Evolutionary conservation across 2,113 vertebrate genomes (phyloP).

Genomic region (Willisornis vidua): DNA sequence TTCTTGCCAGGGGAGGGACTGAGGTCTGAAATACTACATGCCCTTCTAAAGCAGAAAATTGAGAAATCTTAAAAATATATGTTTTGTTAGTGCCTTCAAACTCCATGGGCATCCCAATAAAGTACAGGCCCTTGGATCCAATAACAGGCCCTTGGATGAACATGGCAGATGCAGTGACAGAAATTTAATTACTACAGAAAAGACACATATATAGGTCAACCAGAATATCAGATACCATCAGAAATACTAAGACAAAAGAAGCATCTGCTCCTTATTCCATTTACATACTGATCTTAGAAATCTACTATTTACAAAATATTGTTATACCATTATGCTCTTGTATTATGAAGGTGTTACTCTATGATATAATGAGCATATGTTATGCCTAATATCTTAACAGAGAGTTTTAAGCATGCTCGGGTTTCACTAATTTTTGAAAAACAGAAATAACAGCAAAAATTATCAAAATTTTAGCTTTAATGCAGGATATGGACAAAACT

Average conservation of each 20-base stretch:
- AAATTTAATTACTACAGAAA: not conserved
- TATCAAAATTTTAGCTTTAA: not conserved
- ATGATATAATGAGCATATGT: not conserved
- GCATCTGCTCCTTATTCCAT: not conserved
- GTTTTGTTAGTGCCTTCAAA: not conserved
- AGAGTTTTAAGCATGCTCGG: not conserved
- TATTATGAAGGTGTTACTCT: not conserved
- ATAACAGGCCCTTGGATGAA: not conserved
- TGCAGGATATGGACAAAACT: not conserved
- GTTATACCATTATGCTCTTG: not conserved
- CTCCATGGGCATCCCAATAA: not conserved
- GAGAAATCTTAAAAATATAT: not conserved
- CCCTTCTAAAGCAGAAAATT: not conserved
- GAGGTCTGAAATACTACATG: not conserved
- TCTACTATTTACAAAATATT: not conserved
- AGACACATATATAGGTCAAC: not conserved
- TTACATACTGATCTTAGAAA: not conserved
- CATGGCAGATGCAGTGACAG: not conserved
- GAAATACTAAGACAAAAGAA: not conserved
- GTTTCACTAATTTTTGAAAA: not conserved
- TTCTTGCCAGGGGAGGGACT: not conserved
- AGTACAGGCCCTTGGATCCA: not conserved
- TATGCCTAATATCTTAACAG: not conserved
- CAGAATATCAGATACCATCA: not conserved
- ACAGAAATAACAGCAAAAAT: not conserved